phyloP scores from a whole-genome alignment of 2,888 invertebrate species.

The Leptinotarsa rubiginosa region DNA sequence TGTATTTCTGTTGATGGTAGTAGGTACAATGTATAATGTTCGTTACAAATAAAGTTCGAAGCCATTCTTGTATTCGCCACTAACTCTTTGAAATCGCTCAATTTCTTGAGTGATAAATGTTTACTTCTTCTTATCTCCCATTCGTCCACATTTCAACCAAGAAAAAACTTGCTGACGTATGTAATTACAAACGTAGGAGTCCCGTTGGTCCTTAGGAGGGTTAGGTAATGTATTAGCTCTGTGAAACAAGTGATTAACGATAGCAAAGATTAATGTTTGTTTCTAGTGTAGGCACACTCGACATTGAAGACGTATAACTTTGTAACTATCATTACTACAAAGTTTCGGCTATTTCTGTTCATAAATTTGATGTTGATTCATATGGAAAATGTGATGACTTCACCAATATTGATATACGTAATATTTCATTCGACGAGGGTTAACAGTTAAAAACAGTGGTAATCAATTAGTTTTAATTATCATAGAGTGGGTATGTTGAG shows the following conservation, averaged over 20 bases:
- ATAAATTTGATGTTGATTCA: conserved; percentile 1
- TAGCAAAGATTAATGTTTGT: conserved; percentile 11
- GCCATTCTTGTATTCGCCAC: not conserved
- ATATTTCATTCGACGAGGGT: too few species aligned
- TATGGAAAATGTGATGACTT: not conserved
- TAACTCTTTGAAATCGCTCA: not conserved
- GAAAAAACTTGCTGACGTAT: conserved; percentile 17
- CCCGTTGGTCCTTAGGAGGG: conserved; percentile 14
- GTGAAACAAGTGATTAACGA: conserved; percentile 20
- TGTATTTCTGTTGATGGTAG: too few species aligned
- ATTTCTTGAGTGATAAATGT: conserved; percentile 7
- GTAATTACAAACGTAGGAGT: conserved; percentile 5
- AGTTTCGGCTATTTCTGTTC: conserved; percentile 6
- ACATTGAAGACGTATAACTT: conserved; percentile 10
- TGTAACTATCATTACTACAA: not conserved
- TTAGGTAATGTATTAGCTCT: conserved; percentile 6
- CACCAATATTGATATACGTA: not conserved
- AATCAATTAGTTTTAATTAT: too few species aligned
- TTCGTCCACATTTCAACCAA: conserved; percentile 4
- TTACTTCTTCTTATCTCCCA: conserved; percentile 8
- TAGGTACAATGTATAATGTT: too few species aligned
- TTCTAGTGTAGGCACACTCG: conserved; percentile 3
- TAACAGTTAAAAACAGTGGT: too few species aligned
- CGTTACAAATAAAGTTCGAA: too few species aligned
- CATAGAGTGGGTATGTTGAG: too few species aligned